Evolutionary conservation across 2,113 vertebrate species (phyloP), one percentile per base, ranked within the genome.

Genomic region (Cephalopterus ornatus): DNA sequence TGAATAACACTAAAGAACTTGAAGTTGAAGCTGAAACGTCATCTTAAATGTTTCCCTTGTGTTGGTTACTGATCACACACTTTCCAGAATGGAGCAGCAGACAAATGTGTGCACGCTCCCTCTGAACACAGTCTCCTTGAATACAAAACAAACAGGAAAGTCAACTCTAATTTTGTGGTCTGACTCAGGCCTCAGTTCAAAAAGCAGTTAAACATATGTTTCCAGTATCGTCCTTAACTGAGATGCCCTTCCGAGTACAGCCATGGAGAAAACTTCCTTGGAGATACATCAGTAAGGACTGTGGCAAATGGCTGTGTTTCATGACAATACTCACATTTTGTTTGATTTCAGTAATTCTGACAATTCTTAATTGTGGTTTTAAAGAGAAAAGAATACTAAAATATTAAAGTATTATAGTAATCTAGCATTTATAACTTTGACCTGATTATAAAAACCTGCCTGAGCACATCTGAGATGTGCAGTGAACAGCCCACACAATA

Each of bases 131-230:
- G 86, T 62, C 91, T 93, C 83, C 70, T 92, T 94, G 95, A 96
- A 96, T 85, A 85, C 76, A 91, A 96, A 96, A 94, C 92, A 96
- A 96, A 96, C 95, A 96, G 86, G 92, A 88, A 97, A 96, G 93
- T 96, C 92, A 93, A 56, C 83, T 95, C 86, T 92, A 89, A 95
- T 97, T 96, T 85, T 95, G 95, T 91, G 92, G 96, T 93, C 83
- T 89, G 88, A 89, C 76, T 96, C 80, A 65, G 75, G 68, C 92
- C 65, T 56, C 73, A 46, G 49, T 92, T 93, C 88, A 90, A 92
- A 96, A 92, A 94, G 92, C 85, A 86, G 50, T 96, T 75, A 89
- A 84, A 78, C 92, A 93, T 86, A 81, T 96, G 82, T 95, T 96
- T 95, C 56, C 76, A 85, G 85, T 93, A 87, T 72, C 0, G 6